Conservation (phyloP, 2,888 invertebrate species). For the Epicampocera succincta region DNA sequence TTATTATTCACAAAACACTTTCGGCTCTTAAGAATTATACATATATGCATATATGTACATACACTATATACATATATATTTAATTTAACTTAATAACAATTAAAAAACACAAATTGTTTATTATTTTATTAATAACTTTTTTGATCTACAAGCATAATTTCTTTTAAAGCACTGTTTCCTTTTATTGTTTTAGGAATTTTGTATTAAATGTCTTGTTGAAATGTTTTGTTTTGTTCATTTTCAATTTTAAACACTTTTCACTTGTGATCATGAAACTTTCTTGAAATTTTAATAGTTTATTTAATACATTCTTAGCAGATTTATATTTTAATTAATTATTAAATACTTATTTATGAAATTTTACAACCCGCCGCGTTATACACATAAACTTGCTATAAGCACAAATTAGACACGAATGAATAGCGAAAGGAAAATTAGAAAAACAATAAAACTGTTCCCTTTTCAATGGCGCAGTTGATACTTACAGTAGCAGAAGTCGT, state of each 20-base stretch:
- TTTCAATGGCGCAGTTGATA: slow-evolving; percentile 12
- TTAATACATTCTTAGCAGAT: slow-evolving; percentile 39
- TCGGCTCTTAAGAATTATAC: background rate
- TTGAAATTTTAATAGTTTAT: slow-evolving; percentile 28
- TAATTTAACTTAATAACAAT: too few species aligned
- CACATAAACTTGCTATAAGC: slow-evolving; percentile 47
- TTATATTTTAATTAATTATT: slow-evolving; percentile 36
- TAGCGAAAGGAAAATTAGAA: slow-evolving; percentile 34
- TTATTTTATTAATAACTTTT: too few species aligned
- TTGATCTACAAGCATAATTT: too few species aligned
- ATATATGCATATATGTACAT: too few species aligned
- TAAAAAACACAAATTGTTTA: too few species aligned
- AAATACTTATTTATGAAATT: slow-evolving; percentile 18
- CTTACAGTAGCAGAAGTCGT: background rate
- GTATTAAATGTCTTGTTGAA: too few species aligned
- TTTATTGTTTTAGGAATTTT: background rate
- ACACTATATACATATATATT: too few species aligned
- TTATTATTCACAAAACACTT: background rate
- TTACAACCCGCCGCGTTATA: slow-evolving; percentile 57
- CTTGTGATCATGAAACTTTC: background rate
- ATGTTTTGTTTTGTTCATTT: too few species aligned
- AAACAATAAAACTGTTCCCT: slow-evolving; percentile 53
- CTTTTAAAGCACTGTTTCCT: background rate
- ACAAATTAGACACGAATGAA: slow-evolving; percentile 51
- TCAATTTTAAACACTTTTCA: too few species aligned